A percentile compares a stretch with the other conserved stretches of the same genome.
Conservation (phyloP, 1,140 invertebrate species). For the Drosophila trapezifrons region DNA sequence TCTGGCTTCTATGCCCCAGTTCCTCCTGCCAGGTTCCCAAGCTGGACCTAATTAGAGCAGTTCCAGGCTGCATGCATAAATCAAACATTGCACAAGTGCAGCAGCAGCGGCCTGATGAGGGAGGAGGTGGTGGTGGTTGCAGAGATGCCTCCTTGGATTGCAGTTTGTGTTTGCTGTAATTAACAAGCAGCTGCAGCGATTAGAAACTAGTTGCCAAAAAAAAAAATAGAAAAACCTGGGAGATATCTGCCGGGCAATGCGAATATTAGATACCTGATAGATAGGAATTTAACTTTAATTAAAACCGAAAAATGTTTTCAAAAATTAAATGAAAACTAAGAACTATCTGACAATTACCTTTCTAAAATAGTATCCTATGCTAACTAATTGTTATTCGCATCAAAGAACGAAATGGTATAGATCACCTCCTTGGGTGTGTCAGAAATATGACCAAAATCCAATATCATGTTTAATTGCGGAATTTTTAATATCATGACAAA, state of each 20-base stretch:
- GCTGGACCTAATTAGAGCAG: slow-evolving; percentile 71
- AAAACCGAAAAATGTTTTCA: no score
- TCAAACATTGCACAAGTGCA: slow-evolving; percentile 73
- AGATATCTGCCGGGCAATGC: not conserved
- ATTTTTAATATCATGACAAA: not conserved
- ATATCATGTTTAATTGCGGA: no score
- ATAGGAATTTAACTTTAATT: no score
- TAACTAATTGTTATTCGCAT: no score
- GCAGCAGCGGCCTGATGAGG: slow-evolving; percentile 19
- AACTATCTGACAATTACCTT: no score
- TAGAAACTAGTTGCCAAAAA: slow-evolving; percentile 70
- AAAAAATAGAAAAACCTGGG: not conserved
- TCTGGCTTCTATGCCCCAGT: slow-evolving; percentile 31
- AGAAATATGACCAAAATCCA: no score
- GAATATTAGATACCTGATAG: slow-evolving; percentile 15
- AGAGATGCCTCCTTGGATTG: slow-evolving; percentile 37
- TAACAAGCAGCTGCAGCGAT: slow-evolving; percentile 69
- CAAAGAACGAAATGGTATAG: no score
- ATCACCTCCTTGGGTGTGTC: no score
- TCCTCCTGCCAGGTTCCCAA: slow-evolving; percentile 14
- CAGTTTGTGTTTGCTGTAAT: slow-evolving; percentile 76
- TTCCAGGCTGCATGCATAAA: slow-evolving; percentile 57
- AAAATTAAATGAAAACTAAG: no score
- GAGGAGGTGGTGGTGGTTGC: not conserved
- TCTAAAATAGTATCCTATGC: no score